phyloP scores from a whole-genome alignment of 2,797 vertebrate species.

The Peromyscus nudipes region DNA sequence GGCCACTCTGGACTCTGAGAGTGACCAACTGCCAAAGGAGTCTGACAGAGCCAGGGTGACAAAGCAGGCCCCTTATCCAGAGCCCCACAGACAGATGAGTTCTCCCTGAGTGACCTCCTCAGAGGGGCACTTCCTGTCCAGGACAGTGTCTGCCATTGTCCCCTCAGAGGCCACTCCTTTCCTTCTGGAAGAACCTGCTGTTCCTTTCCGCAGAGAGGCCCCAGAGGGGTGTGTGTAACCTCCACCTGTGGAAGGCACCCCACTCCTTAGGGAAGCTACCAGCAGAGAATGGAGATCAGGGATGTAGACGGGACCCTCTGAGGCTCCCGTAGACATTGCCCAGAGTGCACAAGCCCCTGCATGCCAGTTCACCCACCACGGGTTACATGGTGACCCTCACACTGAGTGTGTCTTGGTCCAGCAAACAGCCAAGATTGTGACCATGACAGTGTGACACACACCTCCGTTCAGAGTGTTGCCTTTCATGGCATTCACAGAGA shows the following conservation, averaged over 20 bases:
- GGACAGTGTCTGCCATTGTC: background rate
- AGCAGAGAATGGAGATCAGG: too few relatives aligned
- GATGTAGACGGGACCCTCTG: background rate
- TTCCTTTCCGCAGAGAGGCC: background rate
- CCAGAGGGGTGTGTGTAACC: background rate
- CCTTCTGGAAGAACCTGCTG: background rate
- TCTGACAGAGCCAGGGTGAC: background rate
- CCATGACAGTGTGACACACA: background rate
- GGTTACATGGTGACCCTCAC: background rate
- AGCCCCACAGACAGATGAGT: background rate
- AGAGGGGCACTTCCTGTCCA: background rate
- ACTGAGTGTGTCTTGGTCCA: background rate
- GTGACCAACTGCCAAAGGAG: background rate
- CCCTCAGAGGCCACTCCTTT: fast-evolving
- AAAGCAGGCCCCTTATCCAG: background rate
- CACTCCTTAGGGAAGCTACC: background rate
- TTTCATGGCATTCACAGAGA: background rate
- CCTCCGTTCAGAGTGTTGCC: fast-evolving
- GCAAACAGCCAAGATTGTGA: background rate
- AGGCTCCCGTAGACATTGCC: fast-evolving
- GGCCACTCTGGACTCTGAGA: background rate
- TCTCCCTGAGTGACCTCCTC: background rate
- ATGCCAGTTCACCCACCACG: fast-evolving
- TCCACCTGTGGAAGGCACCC: background rate
- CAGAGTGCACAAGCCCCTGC: background rate